phyloP scores from a whole-genome alignment of 2,113 vertebrate genomes.

The Petroica traversi region DNA sequence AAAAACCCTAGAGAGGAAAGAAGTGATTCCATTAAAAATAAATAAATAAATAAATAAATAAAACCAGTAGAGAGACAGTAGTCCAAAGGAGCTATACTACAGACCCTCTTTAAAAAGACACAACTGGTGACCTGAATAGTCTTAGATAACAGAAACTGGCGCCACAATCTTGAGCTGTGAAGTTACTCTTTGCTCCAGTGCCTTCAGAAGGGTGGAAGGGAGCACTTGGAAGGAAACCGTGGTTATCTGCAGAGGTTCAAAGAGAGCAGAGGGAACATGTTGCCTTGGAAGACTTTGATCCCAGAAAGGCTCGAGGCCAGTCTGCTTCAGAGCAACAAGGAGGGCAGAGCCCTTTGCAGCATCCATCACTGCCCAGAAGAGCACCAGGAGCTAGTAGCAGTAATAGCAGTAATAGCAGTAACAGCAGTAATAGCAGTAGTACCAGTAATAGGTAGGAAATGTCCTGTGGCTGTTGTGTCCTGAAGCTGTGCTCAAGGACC shows the following conservation, averaged over 20 bases:
- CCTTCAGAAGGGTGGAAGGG: neutral
- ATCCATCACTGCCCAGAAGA: neutral
- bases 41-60: neutral
- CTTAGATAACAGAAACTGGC: neutral
- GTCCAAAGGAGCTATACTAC: neutral
- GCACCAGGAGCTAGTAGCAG: neutral
- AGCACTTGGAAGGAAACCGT: neutral
- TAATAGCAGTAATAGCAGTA: neutral
- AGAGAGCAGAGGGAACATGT: neutral
- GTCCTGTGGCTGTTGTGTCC: neutral
- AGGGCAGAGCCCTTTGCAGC: neutral
- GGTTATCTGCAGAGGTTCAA: neutral
- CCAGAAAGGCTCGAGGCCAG: neutral
- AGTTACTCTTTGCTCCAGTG: neutral
- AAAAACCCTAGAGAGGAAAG: neutral
- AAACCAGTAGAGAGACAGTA: neutral
- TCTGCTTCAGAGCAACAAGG: neutral
- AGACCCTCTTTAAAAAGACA: neutral
- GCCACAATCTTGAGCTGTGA: neutral
- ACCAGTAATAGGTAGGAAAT: neutral
- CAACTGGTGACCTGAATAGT: neutral
- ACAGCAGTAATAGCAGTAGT: neutral
- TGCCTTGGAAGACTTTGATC: neutral
- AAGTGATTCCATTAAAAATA: neutral
- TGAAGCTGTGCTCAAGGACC: neutral